Percentiles rank a stretch among this genome's conserved stretches.
Conservation (phyloP, 1,140 invertebrate genomes). For the Cyrtorhinus lividipennis region DNA sequence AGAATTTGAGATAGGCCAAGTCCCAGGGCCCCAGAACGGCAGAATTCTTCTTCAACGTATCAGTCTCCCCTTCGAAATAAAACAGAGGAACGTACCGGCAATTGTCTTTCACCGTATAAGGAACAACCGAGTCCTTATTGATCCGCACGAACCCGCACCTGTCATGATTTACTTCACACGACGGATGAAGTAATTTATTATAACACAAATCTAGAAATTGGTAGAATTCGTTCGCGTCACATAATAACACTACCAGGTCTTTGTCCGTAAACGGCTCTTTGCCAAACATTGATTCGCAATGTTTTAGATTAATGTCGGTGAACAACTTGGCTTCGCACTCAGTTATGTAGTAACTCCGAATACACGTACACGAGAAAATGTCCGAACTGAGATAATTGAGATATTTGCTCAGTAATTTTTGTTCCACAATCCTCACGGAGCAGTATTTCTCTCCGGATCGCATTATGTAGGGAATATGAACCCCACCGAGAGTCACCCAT, state of each 20-base stretch:
- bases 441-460: slow-evolving; percentile 67
- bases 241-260: slow-evolving; percentile 52
- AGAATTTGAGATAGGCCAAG: slow-evolving; percentile 80
- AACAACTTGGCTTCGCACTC: slow-evolving; percentile 75
- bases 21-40: slow-evolving; percentile 78
- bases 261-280: slow-evolving; percentile 74
- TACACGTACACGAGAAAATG: slow-evolving; percentile 73
- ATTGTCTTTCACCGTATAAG: slow-evolving; percentile 69
- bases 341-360: slow-evolving; percentile 86
- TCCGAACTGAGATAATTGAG: slow-evolving; percentile 65
- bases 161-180: slow-evolving; percentile 32
- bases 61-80: slow-evolving; percentile 84
- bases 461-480: slow-evolving; percentile 75
- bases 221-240: slow-evolving; percentile 80
- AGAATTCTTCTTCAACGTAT: slow-evolving; percentile 71
- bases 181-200: slow-evolving; percentile 50
- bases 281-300: slow-evolving; percentile 82
- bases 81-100: slow-evolving; percentile 86
- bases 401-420: slow-evolving; percentile 72
- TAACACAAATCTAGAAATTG: slow-evolving; percentile 78
- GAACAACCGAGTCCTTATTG: slow-evolving; percentile 85
- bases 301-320: slow-evolving; percentile 84
- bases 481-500: slow-evolving; percentile 71
- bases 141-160: slow-evolving; percentile 87
- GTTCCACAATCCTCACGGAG: slow-evolving; percentile 80